Base-by-base conservation (phyloP, 2,888 invertebrate genomes). In the Hyposoter dolosus region DNA sequence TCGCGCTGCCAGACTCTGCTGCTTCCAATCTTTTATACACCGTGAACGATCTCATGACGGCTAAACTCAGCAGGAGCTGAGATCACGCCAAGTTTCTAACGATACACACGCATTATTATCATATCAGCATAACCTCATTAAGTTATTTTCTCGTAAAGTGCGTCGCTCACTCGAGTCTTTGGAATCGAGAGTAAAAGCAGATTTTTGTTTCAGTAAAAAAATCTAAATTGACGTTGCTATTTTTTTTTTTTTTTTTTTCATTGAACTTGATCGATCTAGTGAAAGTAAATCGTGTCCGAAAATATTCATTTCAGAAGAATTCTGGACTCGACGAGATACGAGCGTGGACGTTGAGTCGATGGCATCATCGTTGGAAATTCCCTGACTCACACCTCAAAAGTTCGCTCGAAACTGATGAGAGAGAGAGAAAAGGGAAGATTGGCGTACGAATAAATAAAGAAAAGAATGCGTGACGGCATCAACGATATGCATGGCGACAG, bases 401-500 rank as follows among this genome's bases (percentile, higher is more conserved):
- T 10, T 15, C 1, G 32, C 28, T 74, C 19, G 7, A 23, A 17
- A 40, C 40, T 28, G 40, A 56, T 45, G 17, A 23, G 19, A 19
- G 40, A 19, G 40, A 66, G 56, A 28, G 28, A 35, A 17, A 28
- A 35, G n/a, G 10, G 23, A n/a, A 19, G 9, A 32, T 12, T 40
- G 56, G 19, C 19, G 32, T 12, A 56, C 32, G 43, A 53, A 53
- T 28, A 43, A 40, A 50, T 28, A 75, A 47, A 17, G 53, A 78
- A n/a, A 32, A 76, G 56, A 66, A 81, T 12, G 35, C 74, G 56
- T 47, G 69, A 56, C 47, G 56, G 68, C 82, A 79, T 71, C 50
- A 84, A 87, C 45, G 74, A 45, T 81, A 74, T 77, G 81, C 78
- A 69, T 79, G 82, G 66, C 78, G 65, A 72, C 66, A 66, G 43